Evolutionary conservation across 2,797 vertebrate genomes (phyloP).

Genomic region (Alosa sapidissima): DNA sequence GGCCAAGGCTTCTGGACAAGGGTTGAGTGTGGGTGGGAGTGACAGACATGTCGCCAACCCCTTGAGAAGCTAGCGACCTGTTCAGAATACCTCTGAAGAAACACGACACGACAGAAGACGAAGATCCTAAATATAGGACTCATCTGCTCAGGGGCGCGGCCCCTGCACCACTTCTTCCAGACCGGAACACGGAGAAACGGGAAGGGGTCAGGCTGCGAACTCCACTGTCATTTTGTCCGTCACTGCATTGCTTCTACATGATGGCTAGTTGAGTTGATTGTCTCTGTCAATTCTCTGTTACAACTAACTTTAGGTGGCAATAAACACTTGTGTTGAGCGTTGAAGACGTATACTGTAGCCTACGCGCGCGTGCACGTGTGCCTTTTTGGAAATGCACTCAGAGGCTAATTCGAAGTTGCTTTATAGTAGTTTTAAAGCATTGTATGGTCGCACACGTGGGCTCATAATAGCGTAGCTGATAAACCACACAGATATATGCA

Average conservation of each 20-base stretch:
- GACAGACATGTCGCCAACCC: slow-evolving; percentile 41
- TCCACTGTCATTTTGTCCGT: not conserved
- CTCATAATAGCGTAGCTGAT: not conserved
- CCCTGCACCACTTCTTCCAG: slow-evolving; percentile 41
- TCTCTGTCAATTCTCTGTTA: not conserved
- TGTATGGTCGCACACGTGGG: not conserved
- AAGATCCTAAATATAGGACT: slow-evolving; percentile 74
- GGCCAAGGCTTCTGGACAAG: slow-evolving; percentile 5
- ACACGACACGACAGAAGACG: slow-evolving; percentile 65
- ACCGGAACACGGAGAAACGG: slow-evolving; percentile 16
- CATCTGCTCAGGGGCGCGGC: slow-evolving; percentile 66
- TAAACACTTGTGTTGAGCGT: not conserved
- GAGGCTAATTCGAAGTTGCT: not conserved
- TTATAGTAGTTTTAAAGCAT: not conserved
- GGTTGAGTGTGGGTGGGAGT: not conserved
- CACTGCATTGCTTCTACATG: not conserved
- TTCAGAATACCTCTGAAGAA: slow-evolving; percentile 56
- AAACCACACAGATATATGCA: not conserved
- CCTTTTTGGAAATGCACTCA: not conserved
- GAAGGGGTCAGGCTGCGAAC: not conserved
- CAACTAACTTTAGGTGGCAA: not conserved
- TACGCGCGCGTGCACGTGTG: too few species aligned
- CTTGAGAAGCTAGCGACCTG: slow-evolving; percentile 42
- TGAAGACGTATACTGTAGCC: not conserved
- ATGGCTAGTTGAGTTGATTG: not conserved